A percentile compares a stretch with the other conserved stretches of the same genome.
These are phyloP conservation scores for Tridacna crocea DNA, from an alignment of 2,888 invertebrate species.

Conservation along the genomic window DNA sequence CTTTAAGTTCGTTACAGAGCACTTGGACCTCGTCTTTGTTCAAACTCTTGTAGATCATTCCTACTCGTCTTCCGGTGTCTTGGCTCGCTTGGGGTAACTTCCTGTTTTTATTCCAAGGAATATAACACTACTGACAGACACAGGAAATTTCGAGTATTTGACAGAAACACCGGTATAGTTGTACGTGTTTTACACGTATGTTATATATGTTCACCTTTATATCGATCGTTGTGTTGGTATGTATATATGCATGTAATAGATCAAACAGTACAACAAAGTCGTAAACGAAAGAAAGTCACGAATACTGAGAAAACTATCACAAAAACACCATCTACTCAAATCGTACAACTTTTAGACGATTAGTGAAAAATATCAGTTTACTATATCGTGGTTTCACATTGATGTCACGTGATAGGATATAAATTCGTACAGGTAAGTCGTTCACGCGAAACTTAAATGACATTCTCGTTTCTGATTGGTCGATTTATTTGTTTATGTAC, in stretches of 20 bases:
- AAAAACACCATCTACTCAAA: too few species aligned
- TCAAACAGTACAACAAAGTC: too few species aligned
- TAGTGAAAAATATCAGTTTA: conserved; percentile 16
- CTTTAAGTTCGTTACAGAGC: conserved; percentile 38
- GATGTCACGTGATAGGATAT: conserved; percentile 2
- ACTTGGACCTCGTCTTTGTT: conserved; percentile 40
- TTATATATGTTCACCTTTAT: too few species aligned
- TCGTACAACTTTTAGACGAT: neutral
- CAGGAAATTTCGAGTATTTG: too few species aligned
- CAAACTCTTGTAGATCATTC: conserved; percentile 57
- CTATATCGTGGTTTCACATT: conserved; percentile 3
- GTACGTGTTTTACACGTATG: too few species aligned
- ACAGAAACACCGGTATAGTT: too few species aligned
- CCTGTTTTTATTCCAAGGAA: neutral
- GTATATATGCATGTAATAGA: too few species aligned
- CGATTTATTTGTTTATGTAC: conserved; percentile 14
- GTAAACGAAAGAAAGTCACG: too few species aligned
- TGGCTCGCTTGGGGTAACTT: neutral
- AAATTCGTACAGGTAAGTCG: conserved; percentile 22
- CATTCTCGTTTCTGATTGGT: conserved; percentile 11
- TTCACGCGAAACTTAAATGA: conserved; percentile 26
- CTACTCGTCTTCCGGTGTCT: neutral
- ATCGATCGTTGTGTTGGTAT: too few species aligned
- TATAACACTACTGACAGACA: neutral
- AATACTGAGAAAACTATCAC: too few species aligned